Base-by-base conservation (phyloP, 2,797 vertebrate genomes). In the Argyrosomus regius region DNA sequence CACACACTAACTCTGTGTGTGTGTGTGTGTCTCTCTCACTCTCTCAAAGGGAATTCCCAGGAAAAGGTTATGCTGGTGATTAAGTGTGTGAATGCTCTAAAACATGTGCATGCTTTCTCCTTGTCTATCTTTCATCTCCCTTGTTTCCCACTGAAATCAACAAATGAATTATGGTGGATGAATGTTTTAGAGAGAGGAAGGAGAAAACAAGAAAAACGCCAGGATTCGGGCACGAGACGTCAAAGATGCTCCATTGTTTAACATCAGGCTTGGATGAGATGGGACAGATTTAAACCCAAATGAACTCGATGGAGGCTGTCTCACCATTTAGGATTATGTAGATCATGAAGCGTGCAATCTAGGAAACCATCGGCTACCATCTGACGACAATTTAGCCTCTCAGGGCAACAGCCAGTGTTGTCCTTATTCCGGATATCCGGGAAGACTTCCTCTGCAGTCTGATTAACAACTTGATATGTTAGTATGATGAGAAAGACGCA, bases 11-110 rank as follows among this genome's bases (percentile, higher is more conserved):
- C 72, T 60, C 65, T 66, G 7, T 81, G 54, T 84, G 50, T 83
- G 22, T 83, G 22, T 22, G 35, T 39, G 35, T 39, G 8, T 39
- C 63, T 75, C 18, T 24, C 2, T 52, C 12, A 20, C 12, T 74
- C 20, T 24, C 53, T 22, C 81, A 83, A 75, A 85, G 84, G 92
- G 91, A 91, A 88, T 92, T 87, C 85, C 85, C 89, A 88, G 91
- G 88, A 92, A 87, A 89, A 82, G 61, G 64, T 80, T 72, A 78
- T 88, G 85, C 77, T 66, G 79, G 49, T 85, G 91, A 94, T 90
- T 88, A 84, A 84, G 75, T 75, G 86, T 88, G 53, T 75, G 85
- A 87, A 92, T 69, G 50, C 76, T 75, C 14, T 3, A 57, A 81
- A 87, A 87, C 82, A 77, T 80, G 43, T 68, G 45, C 75, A 53